These are phyloP conservation scores for Gadus macrocephalus DNA, from an alignment of 2,113 vertebrate genomes.

Conservation along the genomic window DNA sequence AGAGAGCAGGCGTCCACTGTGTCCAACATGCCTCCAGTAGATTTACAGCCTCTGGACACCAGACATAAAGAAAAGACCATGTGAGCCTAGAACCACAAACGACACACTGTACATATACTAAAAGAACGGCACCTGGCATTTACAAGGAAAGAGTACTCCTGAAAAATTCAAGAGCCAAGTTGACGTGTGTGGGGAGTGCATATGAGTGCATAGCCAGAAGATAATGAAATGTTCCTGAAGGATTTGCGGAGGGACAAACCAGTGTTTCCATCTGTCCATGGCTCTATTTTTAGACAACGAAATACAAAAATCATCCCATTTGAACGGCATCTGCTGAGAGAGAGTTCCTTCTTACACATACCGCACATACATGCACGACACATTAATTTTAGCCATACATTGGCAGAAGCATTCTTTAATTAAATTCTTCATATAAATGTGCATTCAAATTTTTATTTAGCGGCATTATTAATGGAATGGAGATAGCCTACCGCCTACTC, in stretches of 20 bases:
- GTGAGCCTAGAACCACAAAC: not conserved
- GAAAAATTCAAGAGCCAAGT: not conserved
- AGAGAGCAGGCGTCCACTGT: conserved; percentile 81
- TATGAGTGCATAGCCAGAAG: not conserved
- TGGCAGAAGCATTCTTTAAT: too few species aligned
- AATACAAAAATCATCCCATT: conserved; percentile 10
- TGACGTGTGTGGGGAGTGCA: not conserved
- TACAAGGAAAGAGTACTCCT: not conserved
- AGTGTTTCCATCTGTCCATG: too few species aligned
- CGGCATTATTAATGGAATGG: too few species aligned
- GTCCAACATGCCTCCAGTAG: conserved; percentile 80
- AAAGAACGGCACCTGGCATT: too few species aligned
- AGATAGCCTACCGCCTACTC: too few species aligned
- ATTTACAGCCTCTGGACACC: conserved; percentile 70
- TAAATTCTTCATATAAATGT: too few species aligned
- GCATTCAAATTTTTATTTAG: too few species aligned
- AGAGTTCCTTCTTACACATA: too few species aligned
- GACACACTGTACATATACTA: not conserved
- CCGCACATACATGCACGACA: too few species aligned
- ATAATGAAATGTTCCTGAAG: too few species aligned
- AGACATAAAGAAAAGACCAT: conserved; percentile 43
- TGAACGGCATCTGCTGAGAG: too few species aligned
- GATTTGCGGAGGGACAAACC: not conserved
- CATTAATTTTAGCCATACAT: too few species aligned
- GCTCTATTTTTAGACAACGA: not conserved